A percentile compares a stretch with the other conserved stretches of the same genome.
These are phyloP conservation scores for Coelinius sp. DNA, from an alignment of 2,888 invertebrate species.

Conservation along the genomic window DNA sequence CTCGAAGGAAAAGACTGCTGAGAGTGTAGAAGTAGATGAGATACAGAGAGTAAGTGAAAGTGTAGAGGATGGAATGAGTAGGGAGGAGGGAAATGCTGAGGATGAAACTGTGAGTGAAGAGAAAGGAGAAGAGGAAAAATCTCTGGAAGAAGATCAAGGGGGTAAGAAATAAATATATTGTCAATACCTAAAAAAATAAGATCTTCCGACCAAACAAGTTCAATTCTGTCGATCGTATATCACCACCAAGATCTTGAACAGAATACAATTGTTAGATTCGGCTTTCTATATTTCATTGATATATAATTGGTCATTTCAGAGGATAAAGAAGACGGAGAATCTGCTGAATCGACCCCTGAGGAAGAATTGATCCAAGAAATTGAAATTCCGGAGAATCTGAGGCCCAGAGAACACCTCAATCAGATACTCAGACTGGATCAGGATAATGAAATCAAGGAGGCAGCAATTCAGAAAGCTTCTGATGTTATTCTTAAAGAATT, in stretches of 20 bases:
- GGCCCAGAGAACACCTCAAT: conserved; percentile 85
- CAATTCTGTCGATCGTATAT: too few relatives aligned
- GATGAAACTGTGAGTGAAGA: conserved; percentile 44
- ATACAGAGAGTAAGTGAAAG: conserved; percentile 42
- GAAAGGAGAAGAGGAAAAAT: conserved; percentile 46
- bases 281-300: too few relatives aligned
- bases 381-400: conserved; percentile 82
- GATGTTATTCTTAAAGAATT: conserved; percentile 87
- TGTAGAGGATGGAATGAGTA: conserved; percentile 45
- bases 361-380: conserved; percentile 77
- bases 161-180: too few relatives aligned
- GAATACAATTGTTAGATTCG: too few relatives aligned
- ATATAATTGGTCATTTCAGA: too few relatives aligned
- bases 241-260: too few relatives aligned
- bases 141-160: conserved; percentile 43
- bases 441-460: conserved; percentile 80
- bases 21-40: conserved; percentile 43
- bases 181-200: too few relatives aligned
- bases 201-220: too few relatives aligned
- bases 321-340: conserved; percentile 54
- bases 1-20: conserved; percentile 32
- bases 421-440: conserved; percentile 86
- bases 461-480: conserved; percentile 80
- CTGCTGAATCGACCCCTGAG: conserved; percentile 69
- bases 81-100: conserved; percentile 45